Evolutionary conservation across 92 coral and sea anemone genomes (phyloP).

Genomic region (Epizoanthus rinbou): DNA sequence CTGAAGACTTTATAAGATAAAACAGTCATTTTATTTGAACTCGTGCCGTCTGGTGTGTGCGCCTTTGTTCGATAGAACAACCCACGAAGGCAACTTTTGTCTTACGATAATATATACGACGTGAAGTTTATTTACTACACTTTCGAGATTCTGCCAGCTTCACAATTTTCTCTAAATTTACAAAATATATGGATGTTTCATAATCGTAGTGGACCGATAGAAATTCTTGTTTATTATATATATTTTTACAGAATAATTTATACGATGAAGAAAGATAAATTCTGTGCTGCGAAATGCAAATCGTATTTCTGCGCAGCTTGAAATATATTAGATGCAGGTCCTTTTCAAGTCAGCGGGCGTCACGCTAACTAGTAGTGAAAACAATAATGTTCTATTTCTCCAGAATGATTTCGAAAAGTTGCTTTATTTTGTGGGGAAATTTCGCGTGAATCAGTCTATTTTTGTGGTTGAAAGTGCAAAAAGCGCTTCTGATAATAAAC

Average conservation of each 20-base stretch:
- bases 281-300: background rate
- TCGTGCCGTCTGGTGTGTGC: slow-evolving; percentile 31
- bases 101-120: slow-evolving; percentile 2
- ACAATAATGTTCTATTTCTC: background rate
- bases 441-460: background rate
- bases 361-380: slow-evolving; percentile 2
- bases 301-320: background rate
- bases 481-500: background rate
- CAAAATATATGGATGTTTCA: no score
- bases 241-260: background rate
- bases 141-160: background rate
- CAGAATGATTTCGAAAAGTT: background rate
- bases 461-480: background rate
- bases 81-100: slow-evolving; percentile 1
- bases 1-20: background rate
- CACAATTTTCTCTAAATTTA: background rate
- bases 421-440: background rate
- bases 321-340: background rate
- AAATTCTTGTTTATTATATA: background rate
- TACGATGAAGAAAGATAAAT: background rate
- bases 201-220: no score
- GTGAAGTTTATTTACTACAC: background rate
- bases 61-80: slow-evolving; percentile 23
- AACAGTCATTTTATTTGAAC: background rate
- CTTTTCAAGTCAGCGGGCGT: background rate